These are phyloP conservation scores for Conomelus anceps DNA, from an alignment of 2,888 invertebrate genomes.

Conservation along the genomic window DNA sequence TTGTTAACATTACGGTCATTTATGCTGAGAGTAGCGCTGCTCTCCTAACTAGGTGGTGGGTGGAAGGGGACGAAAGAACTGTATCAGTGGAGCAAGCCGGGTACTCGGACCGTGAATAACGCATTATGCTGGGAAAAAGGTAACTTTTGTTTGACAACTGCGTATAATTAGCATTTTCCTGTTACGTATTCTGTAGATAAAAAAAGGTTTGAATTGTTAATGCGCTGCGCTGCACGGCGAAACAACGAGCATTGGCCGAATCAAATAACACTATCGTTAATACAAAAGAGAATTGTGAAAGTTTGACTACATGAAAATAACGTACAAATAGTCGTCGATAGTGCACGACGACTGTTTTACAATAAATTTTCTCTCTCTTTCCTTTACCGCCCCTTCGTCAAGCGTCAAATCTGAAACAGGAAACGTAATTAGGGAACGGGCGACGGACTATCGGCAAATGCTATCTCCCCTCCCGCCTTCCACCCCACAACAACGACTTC, in stretches of 20 bases:
- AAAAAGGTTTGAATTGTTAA: background rate
- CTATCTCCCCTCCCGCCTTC: background rate
- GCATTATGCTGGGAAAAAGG: background rate
- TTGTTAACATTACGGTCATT: background rate
- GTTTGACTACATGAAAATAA: background rate
- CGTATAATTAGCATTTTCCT: background rate
- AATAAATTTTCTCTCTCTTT: background rate
- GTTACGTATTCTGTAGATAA: background rate
- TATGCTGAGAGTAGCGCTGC: background rate
- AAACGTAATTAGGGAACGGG: slow-evolving; percentile 9
- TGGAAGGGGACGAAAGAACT: background rate
- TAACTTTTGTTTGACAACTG: background rate
- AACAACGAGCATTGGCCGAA: background rate
- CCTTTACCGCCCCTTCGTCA: background rate
- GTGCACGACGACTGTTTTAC: background rate
- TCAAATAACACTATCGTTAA: background rate
- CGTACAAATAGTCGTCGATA: background rate
- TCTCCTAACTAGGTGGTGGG: too few species aligned
- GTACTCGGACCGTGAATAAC: background rate
- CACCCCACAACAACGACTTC: background rate
- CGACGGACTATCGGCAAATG: background rate
- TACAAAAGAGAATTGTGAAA: background rate
- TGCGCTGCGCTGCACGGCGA: background rate
- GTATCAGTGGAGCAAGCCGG: background rate
- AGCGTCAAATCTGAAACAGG: background rate